A percentile compares a stretch with the other conserved stretches of the same genome.
These are phyloP conservation scores for Alviniconcha strummeri DNA, from an alignment of 2,888 invertebrate genomes.

Conservation along the genomic window DNA sequence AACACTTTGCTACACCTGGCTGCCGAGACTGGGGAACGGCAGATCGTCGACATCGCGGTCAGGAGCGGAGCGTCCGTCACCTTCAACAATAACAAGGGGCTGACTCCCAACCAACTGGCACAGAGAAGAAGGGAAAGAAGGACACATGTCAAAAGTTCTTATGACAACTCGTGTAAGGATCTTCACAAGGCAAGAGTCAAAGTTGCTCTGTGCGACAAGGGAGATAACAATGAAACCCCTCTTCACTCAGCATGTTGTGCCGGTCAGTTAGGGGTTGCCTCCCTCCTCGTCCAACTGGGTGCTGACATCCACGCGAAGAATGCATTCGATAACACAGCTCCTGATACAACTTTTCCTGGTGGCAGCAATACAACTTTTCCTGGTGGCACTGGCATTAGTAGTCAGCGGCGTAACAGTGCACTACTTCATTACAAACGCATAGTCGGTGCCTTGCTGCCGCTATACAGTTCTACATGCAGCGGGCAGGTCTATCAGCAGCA, in stretches of 20 bases:
- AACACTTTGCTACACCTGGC: slow-evolving; percentile 7
- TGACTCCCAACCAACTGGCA: background rate
- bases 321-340: background rate
- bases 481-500: too few species aligned
- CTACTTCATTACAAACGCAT: too few species aligned
- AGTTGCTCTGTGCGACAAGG: background rate
- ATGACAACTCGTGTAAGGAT: too few species aligned
- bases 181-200: background rate
- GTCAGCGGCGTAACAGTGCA: too few species aligned
- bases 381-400: too few species aligned
- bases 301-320: background rate
- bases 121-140: background rate
- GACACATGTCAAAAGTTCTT: background rate
- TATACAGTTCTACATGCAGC: too few species aligned
- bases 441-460: too few species aligned
- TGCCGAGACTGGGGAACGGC: background rate
- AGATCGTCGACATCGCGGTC: background rate
- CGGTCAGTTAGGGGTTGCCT: background rate
- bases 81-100: background rate
- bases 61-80: background rate
- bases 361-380: too few species aligned
- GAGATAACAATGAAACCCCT: background rate
- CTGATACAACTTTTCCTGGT: too few species aligned
- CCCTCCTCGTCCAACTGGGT: background rate
- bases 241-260: background rate